Base-by-base conservation (phyloP, 1,140 invertebrate genomes). In the Meloidogyne exigua region DNA sequence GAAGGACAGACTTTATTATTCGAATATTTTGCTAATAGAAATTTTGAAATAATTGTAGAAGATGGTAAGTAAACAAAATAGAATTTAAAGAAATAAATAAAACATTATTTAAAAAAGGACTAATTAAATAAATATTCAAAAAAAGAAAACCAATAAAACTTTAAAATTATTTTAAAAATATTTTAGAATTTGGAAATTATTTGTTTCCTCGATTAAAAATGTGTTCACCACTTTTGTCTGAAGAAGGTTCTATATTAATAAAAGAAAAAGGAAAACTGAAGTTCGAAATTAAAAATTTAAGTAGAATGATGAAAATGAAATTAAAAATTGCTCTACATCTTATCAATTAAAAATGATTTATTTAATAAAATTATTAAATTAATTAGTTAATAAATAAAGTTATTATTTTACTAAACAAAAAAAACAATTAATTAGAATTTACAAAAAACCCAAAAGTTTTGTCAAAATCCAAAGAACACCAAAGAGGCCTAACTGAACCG, bases 251-350 rank as follows among this genome's bases (percentile, higher is more conserved):
- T n/a, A 72, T 81, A 18, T 26, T 25, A 44, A 65, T 80, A 0
- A 62, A 67, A 10, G 65, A 80, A 36, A 57, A 83, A 23, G 28
- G 63, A 15, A 44, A 66, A 21, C n/a, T 81, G n/a, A 75, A 28
- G 15, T 66, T 81, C 42, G 80, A 83, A 67, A 23, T 81, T 28
- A 79, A 76, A 74, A 81, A 81, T 68, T 64, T 83, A 15, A 83
- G 81, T 65, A 81, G 81, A 79, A 21, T 82, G 65, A 82, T 82
- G 80, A 81, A 79, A 79, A 81, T 81, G 80, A 81, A 81, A 66
- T 49, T 81, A 12, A 81, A 70, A 63, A 28, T 78, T 18, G 80
- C 80, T 26, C 18, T 79, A 49, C 67, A 18, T 18, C 42, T 80
- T 21, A 28, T 80, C 39, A 32, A 71, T 44, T 69, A 73, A 62